phyloP scores from a whole-genome alignment of 2,113 vertebrate genomes.

The Hyla sarda region DNA sequence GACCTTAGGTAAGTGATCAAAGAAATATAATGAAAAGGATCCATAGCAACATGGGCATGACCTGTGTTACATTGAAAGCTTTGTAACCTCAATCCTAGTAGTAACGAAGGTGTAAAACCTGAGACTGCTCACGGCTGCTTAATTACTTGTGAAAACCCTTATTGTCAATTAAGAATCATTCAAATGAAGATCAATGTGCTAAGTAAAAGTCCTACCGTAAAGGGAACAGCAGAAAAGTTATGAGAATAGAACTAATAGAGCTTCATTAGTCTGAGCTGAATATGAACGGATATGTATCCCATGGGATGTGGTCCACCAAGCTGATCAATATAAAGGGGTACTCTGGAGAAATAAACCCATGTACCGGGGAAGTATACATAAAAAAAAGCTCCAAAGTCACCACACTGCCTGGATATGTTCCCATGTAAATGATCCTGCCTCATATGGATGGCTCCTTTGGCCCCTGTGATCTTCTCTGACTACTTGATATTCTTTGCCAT shows the following conservation, averaged over 20 bases:
- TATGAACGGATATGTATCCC: too few species aligned
- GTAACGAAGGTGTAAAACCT: slow-evolving; percentile 14
- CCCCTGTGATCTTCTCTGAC: too few species aligned
- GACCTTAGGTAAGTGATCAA: slow-evolving; percentile 31
- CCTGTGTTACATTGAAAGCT: slow-evolving; percentile 38
- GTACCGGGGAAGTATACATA: too few species aligned
- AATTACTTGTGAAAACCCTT: background rate
- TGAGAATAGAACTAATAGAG: background rate
- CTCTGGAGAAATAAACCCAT: too few species aligned
- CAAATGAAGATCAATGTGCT: background rate
- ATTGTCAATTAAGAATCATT: background rate
- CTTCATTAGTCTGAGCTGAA: background rate
- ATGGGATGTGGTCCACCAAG: too few species aligned
- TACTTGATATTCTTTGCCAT: too few species aligned
- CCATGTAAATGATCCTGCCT: too few species aligned
- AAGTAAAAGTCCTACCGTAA: background rate
- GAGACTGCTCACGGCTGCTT: background rate
- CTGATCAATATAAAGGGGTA: too few species aligned
- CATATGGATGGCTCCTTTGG: too few species aligned
- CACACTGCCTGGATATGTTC: too few species aligned
- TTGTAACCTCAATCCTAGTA: slow-evolving; percentile 1
- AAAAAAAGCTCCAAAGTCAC: too few species aligned
- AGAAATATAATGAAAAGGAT: slow-evolving; percentile 25
- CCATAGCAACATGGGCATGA: slow-evolving; percentile 43
- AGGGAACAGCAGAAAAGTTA: background rate